Conservation (phyloP, 1,140 invertebrate species). For the Whitmania pigra region DNA sequence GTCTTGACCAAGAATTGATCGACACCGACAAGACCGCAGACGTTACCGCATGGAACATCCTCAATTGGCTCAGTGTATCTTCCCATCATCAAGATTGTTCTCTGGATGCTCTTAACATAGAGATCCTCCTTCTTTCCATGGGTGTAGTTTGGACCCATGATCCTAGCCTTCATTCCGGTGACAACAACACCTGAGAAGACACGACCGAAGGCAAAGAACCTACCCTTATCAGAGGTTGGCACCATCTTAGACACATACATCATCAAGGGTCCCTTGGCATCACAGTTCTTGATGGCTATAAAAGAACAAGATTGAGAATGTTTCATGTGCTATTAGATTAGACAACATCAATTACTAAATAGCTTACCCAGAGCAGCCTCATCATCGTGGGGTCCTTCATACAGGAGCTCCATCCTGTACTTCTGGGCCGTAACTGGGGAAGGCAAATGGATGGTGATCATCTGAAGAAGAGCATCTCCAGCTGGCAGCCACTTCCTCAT, state of each 20-base stretch:
- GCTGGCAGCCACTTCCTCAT: slow-evolving; percentile 99
- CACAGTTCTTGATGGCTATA: slow-evolving; percentile 64
- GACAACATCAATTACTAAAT: not conserved
- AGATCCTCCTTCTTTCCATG: slow-evolving; percentile 98
- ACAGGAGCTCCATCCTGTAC: slow-evolving; percentile 96
- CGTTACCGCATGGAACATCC: slow-evolving; percentile 97
- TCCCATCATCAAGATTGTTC: slow-evolving; percentile 99
- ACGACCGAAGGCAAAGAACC: slow-evolving; percentile 99
- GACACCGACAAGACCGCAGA: slow-evolving; percentile 97
- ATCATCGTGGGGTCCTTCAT: slow-evolving; percentile 80
- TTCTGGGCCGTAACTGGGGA: slow-evolving; percentile 97
- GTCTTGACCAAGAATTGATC: slow-evolving; percentile 99
- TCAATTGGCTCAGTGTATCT: slow-evolving; percentile 98
- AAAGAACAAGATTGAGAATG: not conserved
- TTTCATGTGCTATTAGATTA: not conserved
- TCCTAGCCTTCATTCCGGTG: slow-evolving; percentile 72
- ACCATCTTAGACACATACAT: slow-evolving; percentile 99
- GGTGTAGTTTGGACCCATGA: slow-evolving; percentile 82
- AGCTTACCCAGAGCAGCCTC: slow-evolving; percentile 74
- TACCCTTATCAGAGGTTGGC: slow-evolving; percentile 95
- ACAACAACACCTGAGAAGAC: slow-evolving; percentile 91
- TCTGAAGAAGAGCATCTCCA: slow-evolving; percentile 96
- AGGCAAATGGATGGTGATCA: slow-evolving; percentile 98
- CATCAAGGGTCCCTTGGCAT: slow-evolving; percentile 92
- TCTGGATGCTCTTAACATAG: slow-evolving; percentile 94